phyloP scores from a whole-genome alignment of 2,113 vertebrate species.

The Polypterus bichir region DNA sequence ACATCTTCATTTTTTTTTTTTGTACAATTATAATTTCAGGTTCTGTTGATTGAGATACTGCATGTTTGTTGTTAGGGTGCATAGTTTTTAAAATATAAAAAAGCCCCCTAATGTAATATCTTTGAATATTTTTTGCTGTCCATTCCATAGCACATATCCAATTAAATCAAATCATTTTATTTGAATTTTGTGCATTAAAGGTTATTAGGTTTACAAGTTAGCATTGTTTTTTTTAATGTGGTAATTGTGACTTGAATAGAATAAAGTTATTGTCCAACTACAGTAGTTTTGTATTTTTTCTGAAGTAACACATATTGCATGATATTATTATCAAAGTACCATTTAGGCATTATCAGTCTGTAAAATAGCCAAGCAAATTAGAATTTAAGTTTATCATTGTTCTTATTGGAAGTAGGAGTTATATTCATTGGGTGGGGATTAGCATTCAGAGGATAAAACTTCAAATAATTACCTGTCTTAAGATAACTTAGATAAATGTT shows the following conservation, averaged over 20 bases:
- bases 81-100: no score
- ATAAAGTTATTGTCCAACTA: not conserved
- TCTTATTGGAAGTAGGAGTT: constrained; percentile 4
- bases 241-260: not conserved
- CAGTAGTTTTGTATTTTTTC: not conserved
- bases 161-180: no score
- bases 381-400: constrained; percentile 1
- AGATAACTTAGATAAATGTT: constrained; percentile 6
- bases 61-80: no score
- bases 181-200: not conserved
- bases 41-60: no score
- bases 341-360: not conserved
- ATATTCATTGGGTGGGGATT: constrained; percentile 7
- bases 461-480: constrained; percentile 9
- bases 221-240: not conserved
- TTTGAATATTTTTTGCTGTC: no score
- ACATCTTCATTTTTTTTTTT: no score
- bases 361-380: not conserved
- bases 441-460: not conserved
- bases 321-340: not conserved
- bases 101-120: no score
- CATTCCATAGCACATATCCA: no score
- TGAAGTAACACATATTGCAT: constrained; percentile 4
- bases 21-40: no score
- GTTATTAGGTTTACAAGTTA: not conserved